These are phyloP conservation scores for Hyles vespertilio DNA, from an alignment of 1,140 invertebrate species.

Conservation along the genomic window DNA sequence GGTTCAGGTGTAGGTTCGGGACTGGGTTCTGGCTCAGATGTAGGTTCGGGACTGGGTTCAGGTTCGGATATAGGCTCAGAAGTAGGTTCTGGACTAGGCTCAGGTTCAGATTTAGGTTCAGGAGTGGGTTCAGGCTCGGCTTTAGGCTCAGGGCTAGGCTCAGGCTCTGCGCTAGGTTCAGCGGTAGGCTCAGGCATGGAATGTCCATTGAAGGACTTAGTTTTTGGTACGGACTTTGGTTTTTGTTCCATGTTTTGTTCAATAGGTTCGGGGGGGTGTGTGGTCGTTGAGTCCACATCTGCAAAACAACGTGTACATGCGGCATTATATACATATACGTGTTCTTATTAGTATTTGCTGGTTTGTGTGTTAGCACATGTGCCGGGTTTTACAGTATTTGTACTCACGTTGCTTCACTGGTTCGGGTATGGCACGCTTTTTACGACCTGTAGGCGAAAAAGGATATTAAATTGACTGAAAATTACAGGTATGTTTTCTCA, in stretches of 20 bases:
- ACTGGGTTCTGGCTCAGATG: constrained; percentile 47
- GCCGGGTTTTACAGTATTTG: background rate
- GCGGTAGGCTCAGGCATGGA: constrained; percentile 64
- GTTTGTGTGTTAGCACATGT: constrained; percentile 3
- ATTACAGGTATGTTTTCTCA: too few species aligned
- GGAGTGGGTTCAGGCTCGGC: constrained; percentile 59
- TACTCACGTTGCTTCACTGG: constrained; percentile 36
- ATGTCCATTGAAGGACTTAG: constrained; percentile 65
- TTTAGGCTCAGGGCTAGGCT: constrained; percentile 50
- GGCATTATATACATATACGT: constrained; percentile 28
- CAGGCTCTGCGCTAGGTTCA: constrained; percentile 33
- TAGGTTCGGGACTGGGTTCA: constrained; percentile 58
- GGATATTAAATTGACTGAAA: background rate
- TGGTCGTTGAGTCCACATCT: constrained; percentile 70
- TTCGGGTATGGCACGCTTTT: constrained; percentile 30
- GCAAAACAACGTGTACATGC: constrained; percentile 64
- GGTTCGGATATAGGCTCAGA: constrained; percentile 66
- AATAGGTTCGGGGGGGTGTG: constrained; percentile 57
- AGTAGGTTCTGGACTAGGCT: constrained; percentile 58
- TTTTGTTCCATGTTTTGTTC: constrained; percentile 68
- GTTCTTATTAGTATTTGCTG: constrained; percentile 10
- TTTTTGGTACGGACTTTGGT: constrained; percentile 47
- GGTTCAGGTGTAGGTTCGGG: constrained; percentile 28
- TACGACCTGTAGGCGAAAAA: constrained; percentile 33
- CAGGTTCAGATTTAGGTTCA: constrained; percentile 60